Evolutionary conservation across 2,113 vertebrate genomes (phyloP).

Genomic region (Ia io): DNA sequence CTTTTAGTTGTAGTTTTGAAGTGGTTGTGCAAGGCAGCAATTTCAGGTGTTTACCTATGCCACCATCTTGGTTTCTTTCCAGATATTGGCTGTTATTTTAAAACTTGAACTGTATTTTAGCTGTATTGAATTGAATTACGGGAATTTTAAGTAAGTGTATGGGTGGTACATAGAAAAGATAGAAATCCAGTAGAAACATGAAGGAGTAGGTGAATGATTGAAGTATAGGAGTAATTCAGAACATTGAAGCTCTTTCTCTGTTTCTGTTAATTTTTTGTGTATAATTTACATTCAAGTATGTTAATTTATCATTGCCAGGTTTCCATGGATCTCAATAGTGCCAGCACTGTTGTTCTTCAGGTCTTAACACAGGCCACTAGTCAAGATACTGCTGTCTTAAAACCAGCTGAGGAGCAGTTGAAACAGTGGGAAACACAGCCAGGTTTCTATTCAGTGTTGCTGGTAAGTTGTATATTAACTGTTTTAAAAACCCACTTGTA

Average conservation of each 20-base stretch:
- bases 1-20: too few species aligned
- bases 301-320: conserved; percentile 70
- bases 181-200: not conserved
- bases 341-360: conserved; percentile 93
- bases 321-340: conserved; percentile 95
- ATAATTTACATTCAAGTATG: not conserved
- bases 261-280: conserved; percentile 7
- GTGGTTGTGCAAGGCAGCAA: too few species aligned
- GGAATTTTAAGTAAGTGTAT: not conserved
- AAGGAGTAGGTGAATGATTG: not conserved
- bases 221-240: not conserved
- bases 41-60: too few species aligned
- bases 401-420: conserved; percentile 96
- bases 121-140: not conserved
- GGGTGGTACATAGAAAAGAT: not conserved
- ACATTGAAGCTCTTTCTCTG: not conserved
- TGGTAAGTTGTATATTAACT: conserved; percentile 86
- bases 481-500: not conserved
- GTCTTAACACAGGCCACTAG: conserved; percentile 97
- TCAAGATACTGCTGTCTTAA: conserved; percentile 94
- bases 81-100: not conserved
- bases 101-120: not conserved
- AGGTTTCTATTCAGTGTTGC: conserved; percentile 95
- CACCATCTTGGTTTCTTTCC: too few species aligned
- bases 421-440: conserved; percentile 98